Conservation (phyloP, 2,797 vertebrate genomes). For the Gorsachius magnificus region DNA sequence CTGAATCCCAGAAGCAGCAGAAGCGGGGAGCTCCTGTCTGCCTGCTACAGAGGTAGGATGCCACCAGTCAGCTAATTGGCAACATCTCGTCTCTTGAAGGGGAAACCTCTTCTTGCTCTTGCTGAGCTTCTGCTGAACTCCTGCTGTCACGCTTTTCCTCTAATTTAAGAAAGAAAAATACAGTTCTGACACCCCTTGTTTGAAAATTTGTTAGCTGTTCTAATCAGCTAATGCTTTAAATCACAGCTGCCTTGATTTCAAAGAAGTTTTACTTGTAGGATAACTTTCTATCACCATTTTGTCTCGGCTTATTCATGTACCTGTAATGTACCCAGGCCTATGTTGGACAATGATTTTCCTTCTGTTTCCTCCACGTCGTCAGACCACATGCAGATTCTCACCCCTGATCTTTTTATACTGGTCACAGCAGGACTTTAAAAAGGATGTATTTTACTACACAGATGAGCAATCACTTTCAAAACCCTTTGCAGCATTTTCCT, state of each 20-base stretch:
- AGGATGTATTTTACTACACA: conserved; percentile 34
- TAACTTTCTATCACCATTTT: conserved; percentile 38
- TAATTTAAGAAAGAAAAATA: background rate
- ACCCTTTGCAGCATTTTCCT: conserved; percentile 11
- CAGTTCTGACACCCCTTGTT: background rate
- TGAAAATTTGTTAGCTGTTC: background rate
- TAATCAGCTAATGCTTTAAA: conserved; percentile 16
- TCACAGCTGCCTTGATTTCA: background rate
- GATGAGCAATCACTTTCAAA: conserved; percentile 27
- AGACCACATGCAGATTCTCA: conserved; percentile 34
- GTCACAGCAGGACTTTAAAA: conserved; percentile 36
- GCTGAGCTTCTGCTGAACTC: background rate
- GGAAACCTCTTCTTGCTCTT: background rate
- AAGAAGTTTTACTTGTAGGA: conserved; percentile 17
- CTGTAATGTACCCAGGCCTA: background rate
- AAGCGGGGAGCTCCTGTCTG: background rate
- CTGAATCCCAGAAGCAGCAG: background rate
- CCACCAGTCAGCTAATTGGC: background rate
- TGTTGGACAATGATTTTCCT: conserved; percentile 25
- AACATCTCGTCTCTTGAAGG: background rate
- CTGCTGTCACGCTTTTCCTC: background rate
- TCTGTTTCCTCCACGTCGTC: background rate
- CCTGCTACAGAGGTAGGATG: background rate
- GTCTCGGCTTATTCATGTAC: conserved; percentile 3
- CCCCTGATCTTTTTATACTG: conserved; percentile 21